Conservation (phyloP, 2,888 invertebrate species). For the Meloe dianella region DNA sequence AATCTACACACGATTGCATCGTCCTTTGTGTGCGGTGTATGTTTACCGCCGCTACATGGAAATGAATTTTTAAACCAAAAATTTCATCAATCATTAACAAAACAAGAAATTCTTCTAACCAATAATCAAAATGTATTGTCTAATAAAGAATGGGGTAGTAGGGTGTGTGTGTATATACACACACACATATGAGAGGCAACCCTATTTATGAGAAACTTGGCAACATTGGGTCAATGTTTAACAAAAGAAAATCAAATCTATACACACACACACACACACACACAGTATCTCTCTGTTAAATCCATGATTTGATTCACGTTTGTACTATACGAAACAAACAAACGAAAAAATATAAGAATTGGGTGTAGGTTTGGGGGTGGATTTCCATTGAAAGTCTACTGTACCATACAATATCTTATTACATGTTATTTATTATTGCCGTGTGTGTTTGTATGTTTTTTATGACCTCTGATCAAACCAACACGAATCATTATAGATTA, state of each 20-base stretch:
- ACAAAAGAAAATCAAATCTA: constrained; percentile 9
- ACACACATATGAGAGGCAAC: background rate
- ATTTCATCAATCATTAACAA: background rate
- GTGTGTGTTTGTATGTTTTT: no score
- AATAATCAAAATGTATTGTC: background rate
- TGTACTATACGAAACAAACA: background rate
- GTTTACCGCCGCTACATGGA: background rate
- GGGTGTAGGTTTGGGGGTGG: no score
- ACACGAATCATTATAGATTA: no score
- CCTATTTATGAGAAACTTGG: constrained; percentile 2
- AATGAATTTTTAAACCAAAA: background rate
- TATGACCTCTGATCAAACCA: no score
- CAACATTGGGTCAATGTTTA: constrained; percentile 5
- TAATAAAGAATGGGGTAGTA: background rate
- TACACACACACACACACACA: background rate
- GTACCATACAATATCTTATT: background rate
- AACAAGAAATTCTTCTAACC: background rate
- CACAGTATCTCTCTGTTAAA: background rate
- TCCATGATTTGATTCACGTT: background rate
- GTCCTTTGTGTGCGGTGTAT: background rate
- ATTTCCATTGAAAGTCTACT: background rate
- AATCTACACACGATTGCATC: background rate
- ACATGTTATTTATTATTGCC: background rate
- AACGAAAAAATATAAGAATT: background rate
- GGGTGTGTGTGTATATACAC: background rate